A percentile compares a stretch with the other conserved stretches of the same genome.
phyloP scores from a whole-genome alignment of 2,113 vertebrate species.

The Echinops telfairi region DNA sequence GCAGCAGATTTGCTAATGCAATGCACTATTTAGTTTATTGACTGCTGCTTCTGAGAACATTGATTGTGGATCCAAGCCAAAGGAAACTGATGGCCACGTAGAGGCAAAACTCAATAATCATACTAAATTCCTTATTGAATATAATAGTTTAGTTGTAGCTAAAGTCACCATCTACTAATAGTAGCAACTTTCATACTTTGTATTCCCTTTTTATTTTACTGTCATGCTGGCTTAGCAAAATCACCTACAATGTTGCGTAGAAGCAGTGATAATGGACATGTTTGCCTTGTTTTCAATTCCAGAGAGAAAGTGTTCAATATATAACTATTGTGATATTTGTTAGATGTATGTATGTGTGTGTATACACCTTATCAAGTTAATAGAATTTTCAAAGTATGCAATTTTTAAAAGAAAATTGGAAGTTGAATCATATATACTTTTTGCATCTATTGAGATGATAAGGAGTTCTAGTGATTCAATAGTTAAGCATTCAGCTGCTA shows the following conservation, averaged over 20 bases:
- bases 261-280: neutral
- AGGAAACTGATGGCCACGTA: too few species aligned
- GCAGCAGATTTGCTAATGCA: too few species aligned
- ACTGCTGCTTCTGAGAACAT: too few species aligned
- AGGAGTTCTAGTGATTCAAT: neutral
- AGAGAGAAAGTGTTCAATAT: too few species aligned
- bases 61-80: too few species aligned
- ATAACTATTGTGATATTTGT: too few species aligned
- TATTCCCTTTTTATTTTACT: neutral
- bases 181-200: neutral
- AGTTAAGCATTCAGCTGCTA: neutral
- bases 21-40: too few species aligned
- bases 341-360: neutral
- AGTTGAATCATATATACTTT: constrained; percentile 14
- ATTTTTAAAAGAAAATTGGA: constrained; percentile 6
- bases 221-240: neutral
- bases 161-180: neutral
- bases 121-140: neutral
- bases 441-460: neutral
- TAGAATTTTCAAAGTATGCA: constrained; percentile 34
- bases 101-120: neutral
- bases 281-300: neutral
- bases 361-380: neutral
- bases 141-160: neutral
- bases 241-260: neutral